Evolutionary conservation across 1,140 invertebrate genomes (phyloP).

Genomic region (Cecropterus lyciades): DNA sequence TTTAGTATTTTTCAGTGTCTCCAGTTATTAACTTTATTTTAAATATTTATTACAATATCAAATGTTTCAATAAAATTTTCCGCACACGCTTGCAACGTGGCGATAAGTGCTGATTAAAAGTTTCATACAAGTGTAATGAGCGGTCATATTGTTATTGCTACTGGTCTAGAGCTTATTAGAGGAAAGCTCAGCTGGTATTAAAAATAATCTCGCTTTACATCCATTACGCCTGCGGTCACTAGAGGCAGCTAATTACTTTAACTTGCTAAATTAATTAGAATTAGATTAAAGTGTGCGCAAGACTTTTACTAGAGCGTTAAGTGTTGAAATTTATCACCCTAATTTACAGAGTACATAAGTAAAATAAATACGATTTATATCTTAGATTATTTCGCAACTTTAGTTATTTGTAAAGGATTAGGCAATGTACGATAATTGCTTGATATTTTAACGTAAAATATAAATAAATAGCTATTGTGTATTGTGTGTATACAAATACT

Average conservation of each 20-base stretch:
- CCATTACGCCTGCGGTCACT: constrained; percentile 34
- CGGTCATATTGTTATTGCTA: constrained; percentile 47
- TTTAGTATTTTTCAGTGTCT: too few relatives aligned
- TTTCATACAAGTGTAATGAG: constrained; percentile 59
- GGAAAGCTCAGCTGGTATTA: constrained; percentile 34
- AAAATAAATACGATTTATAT: neutral
- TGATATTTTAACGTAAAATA: too few relatives aligned
- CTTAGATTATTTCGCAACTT: too few relatives aligned
- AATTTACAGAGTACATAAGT: constrained; percentile 9
- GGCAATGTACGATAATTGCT: too few relatives aligned
- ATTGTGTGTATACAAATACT: too few relatives aligned
- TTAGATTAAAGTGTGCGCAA: constrained; percentile 36
- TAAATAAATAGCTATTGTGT: too few relatives aligned
- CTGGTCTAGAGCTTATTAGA: constrained; percentile 31
- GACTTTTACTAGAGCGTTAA: constrained; percentile 27
- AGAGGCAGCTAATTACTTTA: constrained; percentile 36
- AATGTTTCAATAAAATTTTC: constrained; percentile 46
- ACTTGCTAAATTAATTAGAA: constrained; percentile 38
- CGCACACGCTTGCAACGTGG: constrained; percentile 47
- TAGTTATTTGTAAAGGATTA: too few relatives aligned
- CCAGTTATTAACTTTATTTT: too few relatives aligned
- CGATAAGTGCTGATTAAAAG: constrained; percentile 69
- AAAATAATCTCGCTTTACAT: constrained; percentile 38
- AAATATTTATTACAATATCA: neutral
- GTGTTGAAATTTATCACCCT: constrained; percentile 31